A percentile compares a stretch with the other conserved stretches of the same genome.
Conservation (phyloP, 1,140 invertebrate species). For the Sycophila sp. region DNA sequence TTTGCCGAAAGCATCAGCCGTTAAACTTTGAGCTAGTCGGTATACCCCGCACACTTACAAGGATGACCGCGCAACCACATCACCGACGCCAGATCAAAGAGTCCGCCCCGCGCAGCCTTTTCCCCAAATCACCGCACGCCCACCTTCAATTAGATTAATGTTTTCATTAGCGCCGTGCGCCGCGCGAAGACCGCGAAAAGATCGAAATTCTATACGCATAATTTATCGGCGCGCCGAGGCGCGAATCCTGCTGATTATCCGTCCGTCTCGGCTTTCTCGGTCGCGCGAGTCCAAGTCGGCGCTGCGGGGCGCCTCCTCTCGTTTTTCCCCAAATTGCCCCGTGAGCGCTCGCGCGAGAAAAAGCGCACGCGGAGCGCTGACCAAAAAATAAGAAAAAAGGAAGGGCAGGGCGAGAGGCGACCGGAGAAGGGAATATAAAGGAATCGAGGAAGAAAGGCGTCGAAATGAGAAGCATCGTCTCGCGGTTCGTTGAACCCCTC, state of each 20-base stretch:
- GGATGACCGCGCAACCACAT: too few relatives aligned
- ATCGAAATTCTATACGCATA: not conserved
- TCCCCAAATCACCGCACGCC: not conserved
- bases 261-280: not conserved
- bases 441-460: not conserved
- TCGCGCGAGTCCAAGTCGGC: constrained; percentile 1
- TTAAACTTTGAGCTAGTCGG: too few relatives aligned
- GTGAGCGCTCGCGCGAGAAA: not conserved
- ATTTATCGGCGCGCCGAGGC: not conserved
- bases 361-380: too few relatives aligned
- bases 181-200: not conserved
- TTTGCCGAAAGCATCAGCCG: too few relatives aligned
- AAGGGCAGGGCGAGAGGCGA: not conserved
- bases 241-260: not conserved
- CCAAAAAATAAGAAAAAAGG: too few relatives aligned
- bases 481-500: constrained; percentile 11
- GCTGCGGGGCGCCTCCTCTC: not conserved
- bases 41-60: too few relatives aligned
- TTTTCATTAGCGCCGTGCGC: not conserved
- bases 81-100: not conserved
- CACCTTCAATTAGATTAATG: constrained; percentile 14
- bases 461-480: constrained; percentile 28
- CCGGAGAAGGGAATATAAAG: not conserved
- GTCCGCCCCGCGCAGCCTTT: not conserved
- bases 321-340: constrained; percentile 43